A percentile compares a stretch with the other conserved stretches of the same genome.
These are phyloP conservation scores for Sebastes paucispinis DNA, from an alignment of 2,797 vertebrate genomes.

Conservation along the genomic window DNA sequence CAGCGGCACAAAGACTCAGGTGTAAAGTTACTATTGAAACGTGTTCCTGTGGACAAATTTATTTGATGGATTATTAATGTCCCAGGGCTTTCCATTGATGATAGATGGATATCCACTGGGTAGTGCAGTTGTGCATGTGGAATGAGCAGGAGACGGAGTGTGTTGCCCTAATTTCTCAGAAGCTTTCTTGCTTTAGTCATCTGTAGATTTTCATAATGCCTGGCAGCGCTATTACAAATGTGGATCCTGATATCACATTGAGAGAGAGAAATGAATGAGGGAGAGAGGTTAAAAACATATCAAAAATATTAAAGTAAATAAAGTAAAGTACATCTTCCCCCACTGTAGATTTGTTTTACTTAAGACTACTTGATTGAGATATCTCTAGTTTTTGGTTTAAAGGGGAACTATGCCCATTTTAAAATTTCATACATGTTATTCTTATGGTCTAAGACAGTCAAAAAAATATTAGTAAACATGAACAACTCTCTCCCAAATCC, in stretches of 20 bases:
- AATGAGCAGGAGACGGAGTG: conserved; percentile 42
- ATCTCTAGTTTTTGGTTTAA: background rate
- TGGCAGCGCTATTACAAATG: conserved; percentile 32
- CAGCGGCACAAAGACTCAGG: conserved; percentile 63
- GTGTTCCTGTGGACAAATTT: conserved; percentile 67
- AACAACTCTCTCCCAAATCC: too few species aligned
- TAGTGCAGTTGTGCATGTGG: conserved; percentile 57
- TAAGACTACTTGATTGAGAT: background rate
- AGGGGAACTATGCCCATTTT: too few species aligned
- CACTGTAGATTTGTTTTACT: background rate
- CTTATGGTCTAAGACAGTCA: too few species aligned
- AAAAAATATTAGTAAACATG: too few species aligned
- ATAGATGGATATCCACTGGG: conserved; percentile 60
- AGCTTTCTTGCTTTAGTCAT: conserved; percentile 50
- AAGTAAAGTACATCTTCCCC: background rate
- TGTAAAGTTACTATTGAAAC: conserved; percentile 74
- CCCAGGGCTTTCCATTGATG: conserved; percentile 62
- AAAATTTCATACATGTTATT: too few species aligned
- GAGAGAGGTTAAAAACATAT: background rate
- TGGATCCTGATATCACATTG: conserved; percentile 25
- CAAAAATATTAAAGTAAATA: too few species aligned
- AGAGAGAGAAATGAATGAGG: background rate
- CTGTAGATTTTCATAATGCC: conserved; percentile 50
- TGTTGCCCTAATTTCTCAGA: conserved; percentile 59
- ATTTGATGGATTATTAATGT: conserved; percentile 78